Conservation (phyloP, 2,113 vertebrate genomes). For the Pterophyllum scalare region DNA sequence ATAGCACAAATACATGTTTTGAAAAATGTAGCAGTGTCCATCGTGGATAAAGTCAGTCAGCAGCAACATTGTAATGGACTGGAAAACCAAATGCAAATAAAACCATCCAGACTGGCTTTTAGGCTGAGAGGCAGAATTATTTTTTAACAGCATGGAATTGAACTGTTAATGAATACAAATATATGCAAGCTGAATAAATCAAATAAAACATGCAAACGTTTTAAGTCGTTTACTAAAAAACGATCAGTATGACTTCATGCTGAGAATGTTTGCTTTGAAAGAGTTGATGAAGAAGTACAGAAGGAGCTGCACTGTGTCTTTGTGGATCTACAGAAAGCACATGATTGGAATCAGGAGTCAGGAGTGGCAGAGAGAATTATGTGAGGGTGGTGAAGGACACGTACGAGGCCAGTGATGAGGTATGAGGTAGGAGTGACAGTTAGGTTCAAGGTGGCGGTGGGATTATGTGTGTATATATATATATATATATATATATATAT, state of each 20-base stretch:
- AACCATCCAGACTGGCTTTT: not conserved
- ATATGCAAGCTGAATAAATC: not conserved
- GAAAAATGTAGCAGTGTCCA: not conserved
- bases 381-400: not conserved
- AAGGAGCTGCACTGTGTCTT: not conserved
- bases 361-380: not conserved
- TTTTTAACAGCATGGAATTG: not conserved
- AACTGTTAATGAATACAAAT: not conserved
- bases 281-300: not conserved
- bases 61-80: not conserved
- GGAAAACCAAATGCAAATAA: not conserved
- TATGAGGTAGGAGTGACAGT: not conserved
- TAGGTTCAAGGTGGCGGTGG: not conserved
- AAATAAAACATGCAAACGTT: not conserved
- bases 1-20: not conserved
- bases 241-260: not conserved
- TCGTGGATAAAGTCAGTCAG: not conserved
- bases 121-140: not conserved
- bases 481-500: not conserved
- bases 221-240: not conserved
- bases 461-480: not conserved
- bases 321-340: not conserved
- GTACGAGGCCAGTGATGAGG: not conserved
- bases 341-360: not conserved
- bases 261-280: not conserved